phyloP scores from a whole-genome alignment of 1,140 invertebrate species.

The Hesperophylax magnus region DNA sequence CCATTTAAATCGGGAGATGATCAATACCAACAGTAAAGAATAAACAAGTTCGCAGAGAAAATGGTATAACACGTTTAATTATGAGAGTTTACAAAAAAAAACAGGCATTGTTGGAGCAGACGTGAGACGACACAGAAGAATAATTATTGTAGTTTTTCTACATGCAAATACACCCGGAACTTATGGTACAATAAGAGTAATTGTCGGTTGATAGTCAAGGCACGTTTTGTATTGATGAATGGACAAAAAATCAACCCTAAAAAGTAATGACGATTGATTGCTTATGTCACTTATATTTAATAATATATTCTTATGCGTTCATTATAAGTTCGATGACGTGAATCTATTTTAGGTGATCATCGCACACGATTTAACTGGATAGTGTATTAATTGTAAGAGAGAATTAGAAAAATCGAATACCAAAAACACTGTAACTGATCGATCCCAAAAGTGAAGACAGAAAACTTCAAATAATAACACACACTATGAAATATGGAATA shows the following conservation, averaged over 20 bases:
- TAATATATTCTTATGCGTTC: too few species aligned
- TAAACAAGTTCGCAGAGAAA: neutral
- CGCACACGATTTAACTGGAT: too few species aligned
- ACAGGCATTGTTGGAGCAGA: neutral
- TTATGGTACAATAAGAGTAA: neutral
- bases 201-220: neutral
- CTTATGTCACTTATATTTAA: neutral
- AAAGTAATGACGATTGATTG: conserved; percentile 18
- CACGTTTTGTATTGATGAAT: conserved; percentile 24
- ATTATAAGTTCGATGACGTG: too few species aligned
- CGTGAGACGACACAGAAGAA: neutral
- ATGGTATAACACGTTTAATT: neutral
- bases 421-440: too few species aligned
- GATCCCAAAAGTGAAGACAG: too few species aligned
- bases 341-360: too few species aligned
- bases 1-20: neutral
- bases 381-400: too few species aligned
- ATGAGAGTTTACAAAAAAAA: conserved; percentile 3
- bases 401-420: too few species aligned
- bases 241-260: conserved; percentile 24
- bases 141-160: conserved; percentile 1
- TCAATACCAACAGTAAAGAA: neutral
- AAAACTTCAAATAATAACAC: too few species aligned
- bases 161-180: conserved; percentile 4
- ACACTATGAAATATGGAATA: too few species aligned